A percentile compares a stretch with the other conserved stretches of the same genome.
phyloP scores from a whole-genome alignment of 2,888 invertebrate genomes.

The Phyto melanocephala region DNA sequence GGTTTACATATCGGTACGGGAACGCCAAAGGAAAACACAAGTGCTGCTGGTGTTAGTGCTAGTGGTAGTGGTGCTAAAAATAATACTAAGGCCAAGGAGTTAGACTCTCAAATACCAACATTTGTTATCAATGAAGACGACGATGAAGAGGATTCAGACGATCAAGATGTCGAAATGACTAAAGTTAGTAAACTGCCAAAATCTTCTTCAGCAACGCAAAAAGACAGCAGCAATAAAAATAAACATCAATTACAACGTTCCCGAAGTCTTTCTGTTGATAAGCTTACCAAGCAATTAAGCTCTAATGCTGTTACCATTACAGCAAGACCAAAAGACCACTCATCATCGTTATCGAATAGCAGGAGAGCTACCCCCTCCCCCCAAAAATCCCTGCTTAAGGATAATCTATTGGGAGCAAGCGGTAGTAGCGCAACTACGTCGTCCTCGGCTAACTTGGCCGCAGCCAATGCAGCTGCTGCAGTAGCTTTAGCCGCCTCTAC shows the following conservation, averaged over 20 bases:
- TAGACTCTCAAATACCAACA: slow-evolving; percentile 61
- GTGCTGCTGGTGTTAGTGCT: not conserved
- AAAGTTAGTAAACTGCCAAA: slow-evolving; percentile 32
- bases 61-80: not conserved
- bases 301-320: slow-evolving; percentile 77
- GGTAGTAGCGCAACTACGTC: slow-evolving; percentile 60
- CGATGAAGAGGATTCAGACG: slow-evolving; percentile 67
- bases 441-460: slow-evolving; percentile 51
- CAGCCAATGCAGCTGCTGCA: slow-evolving; percentile 62
- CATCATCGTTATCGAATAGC: slow-evolving; percentile 27
- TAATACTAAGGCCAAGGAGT: slow-evolving; percentile 39
- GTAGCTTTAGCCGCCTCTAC: slow-evolving; percentile 57
- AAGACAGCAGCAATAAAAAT: slow-evolving; percentile 28
- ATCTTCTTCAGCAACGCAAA: slow-evolving; percentile 8
- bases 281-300: slow-evolving; percentile 75
- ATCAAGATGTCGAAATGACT: slow-evolving; percentile 48
- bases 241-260: slow-evolving; percentile 62
- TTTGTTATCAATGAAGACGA: slow-evolving; percentile 71
- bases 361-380: slow-evolving; percentile 58
- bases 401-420: slow-evolving; percentile 62
- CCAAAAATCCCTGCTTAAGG: slow-evolving; percentile 66
- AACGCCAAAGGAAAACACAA: slow-evolving; percentile 36
- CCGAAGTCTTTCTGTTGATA: slow-evolving; percentile 75
- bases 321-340: slow-evolving; percentile 75
- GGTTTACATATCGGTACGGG: slow-evolving; percentile 67